Evolutionary conservation across 2,888 invertebrate species (phyloP).

Genomic region (Archips crataeganus): DNA sequence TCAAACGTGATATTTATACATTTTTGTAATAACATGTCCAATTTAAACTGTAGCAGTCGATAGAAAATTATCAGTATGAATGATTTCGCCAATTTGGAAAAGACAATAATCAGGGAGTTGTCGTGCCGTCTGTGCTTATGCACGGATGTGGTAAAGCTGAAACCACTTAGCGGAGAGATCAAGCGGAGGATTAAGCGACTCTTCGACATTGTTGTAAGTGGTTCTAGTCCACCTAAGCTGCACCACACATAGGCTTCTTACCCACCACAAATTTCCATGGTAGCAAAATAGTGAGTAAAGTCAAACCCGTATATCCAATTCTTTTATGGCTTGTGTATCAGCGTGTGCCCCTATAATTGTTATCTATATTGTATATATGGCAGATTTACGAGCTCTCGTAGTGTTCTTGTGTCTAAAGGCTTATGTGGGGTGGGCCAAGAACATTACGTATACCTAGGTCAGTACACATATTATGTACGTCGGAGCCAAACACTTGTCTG

Average conservation of each 20-base stretch:
- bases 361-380: too few relatives aligned
- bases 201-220: conserved; percentile 69
- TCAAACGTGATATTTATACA: conserved; percentile 46
- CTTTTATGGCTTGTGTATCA: too few relatives aligned
- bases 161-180: conserved; percentile 74
- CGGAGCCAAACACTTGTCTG: too few relatives aligned
- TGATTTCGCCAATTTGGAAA: conserved; percentile 75
- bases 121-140: conserved; percentile 80
- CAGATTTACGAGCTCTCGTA: too few relatives aligned
- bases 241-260: background rate
- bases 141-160: conserved; percentile 77
- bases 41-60: conserved; percentile 44
- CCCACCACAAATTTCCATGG: too few relatives aligned
- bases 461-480: too few relatives aligned
- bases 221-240: background rate
- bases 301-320: too few relatives aligned
- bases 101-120: conserved; percentile 78
- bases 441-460: too few relatives aligned
- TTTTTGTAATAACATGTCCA: conserved; percentile 47
- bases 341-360: too few relatives aligned
- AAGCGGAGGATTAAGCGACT: conserved; percentile 77
- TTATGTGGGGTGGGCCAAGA: too few relatives aligned
- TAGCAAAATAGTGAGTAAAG: too few relatives aligned
- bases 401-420: too few relatives aligned
- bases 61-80: conserved; percentile 67